Base-by-base conservation (phyloP, 2,888 invertebrate species). In the Ormyrus pomaceus region DNA sequence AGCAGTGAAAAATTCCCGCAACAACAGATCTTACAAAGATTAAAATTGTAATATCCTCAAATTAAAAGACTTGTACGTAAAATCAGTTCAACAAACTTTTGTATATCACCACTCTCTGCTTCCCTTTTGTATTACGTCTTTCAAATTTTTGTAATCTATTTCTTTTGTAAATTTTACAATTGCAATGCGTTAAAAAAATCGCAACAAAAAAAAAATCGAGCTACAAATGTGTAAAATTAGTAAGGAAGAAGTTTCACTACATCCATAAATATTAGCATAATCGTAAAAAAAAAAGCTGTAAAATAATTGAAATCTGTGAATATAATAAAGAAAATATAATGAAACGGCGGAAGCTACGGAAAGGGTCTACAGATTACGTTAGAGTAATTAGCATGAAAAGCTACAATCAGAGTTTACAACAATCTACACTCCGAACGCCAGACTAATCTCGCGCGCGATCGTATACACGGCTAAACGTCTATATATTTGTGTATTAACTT, bases 351-450 rank as follows among this genome's bases (percentile, higher is more conserved):
- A 71, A 75, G 53, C 34, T 34, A 4, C 34, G 34, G 34, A 34
- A 34, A n/a, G 58, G 61, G 55, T 66, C 11, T 58, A 77, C 10
- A 53, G 9, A 70, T 59, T 74, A 66, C 50, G 64, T 71, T 75
- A 72, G 45, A 76, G 11, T 71, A 66, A 76, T 76, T 66, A 71
- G 61, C 70, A 62, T n/a, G 11, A 59, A 4, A 70, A 61, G 34
- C 53, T 73, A 70, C 77, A 80, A 77, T 80, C 77, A 77, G 73
- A 80, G 53, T 77, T 73, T 64, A 62, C 77, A 73, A 80, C 65
- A 76, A 80, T 76, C 34, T 34, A 34, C 34, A 34, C 72, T 72
- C 19, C 19, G 6, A 72, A 71, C 10, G 56, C 48, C 62, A 72
- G 61, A 59, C 59, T n/a, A 72, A 76, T 80, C 65, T 56, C 53